Base-by-base conservation (phyloP, 2,113 vertebrate species). In the Toxotes jaculatrix region DNA sequence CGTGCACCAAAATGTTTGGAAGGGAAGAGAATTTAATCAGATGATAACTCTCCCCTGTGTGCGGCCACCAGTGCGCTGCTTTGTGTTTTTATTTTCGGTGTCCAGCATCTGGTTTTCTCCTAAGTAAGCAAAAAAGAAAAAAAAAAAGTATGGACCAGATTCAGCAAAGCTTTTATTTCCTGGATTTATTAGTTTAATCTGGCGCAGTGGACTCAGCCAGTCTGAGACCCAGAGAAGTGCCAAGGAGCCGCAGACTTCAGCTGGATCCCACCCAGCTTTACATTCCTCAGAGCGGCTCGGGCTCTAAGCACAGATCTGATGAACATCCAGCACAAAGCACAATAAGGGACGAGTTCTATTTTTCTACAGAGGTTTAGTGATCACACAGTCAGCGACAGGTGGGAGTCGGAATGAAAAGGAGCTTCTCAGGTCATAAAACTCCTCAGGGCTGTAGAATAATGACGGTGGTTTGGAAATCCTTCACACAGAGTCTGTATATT, bases 391-490 rank as follows among this genome's bases (percentile, higher is more conserved):
- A 14, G 51, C 13, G 7, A 27, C 27, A 27, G 27, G 27, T 27
- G 27, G 1, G 27, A 27, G 27, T 21, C 42, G 12, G 10, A 75
- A 19, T 74, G 66, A 64, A 82, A 85, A 83, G 21, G 45, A 86
- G 59, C 74, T 70, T 82, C 92, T 94, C 93, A 92, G 93, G 93
- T 91, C 87, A 43, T 59, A 2, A 45, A 86, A 70, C 77, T 85
- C 87, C 92, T 95, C 93, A 93, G 93, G 93, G 84, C 27, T 89
- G 89, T 86, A 74, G 83, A 76, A 74, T 75, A 78, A 79, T 1
- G 68, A 61, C 77, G 3, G 74, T 19, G 34, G 3, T 83, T 47
- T 13, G n/a, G 42, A 43, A 17, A 55, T 61, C 43, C 43, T 59
- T 63, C 68, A 42, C 49, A 0, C 42, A 76, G 2, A 60, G 9